Percentiles rank a stretch among this genome's conserved stretches.
phyloP scores from a whole-genome alignment of 2,797 vertebrate species.

The Amblyraja radiata region DNA sequence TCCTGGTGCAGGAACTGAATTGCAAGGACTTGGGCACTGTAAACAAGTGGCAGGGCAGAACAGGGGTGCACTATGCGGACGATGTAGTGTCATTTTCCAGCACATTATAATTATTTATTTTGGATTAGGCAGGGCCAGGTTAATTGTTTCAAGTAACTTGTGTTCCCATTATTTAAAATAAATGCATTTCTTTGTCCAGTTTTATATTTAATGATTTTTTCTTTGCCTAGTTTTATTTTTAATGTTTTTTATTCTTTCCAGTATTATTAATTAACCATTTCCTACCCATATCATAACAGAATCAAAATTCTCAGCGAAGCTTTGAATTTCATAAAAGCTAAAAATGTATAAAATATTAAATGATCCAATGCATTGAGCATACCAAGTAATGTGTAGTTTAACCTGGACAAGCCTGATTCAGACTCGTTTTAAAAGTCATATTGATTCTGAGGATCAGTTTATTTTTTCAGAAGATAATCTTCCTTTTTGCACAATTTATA shows the following conservation, averaged over 20 bases:
- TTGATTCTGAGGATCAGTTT: background rate
- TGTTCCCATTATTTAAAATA: background rate
- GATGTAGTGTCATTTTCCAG: background rate
- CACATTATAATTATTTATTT: background rate
- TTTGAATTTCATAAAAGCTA: background rate
- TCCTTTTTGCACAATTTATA: background rate
- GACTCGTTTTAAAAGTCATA: background rate
- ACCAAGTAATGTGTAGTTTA: background rate
- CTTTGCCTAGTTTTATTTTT: background rate
- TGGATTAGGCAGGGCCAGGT: background rate
- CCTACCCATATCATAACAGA: background rate
- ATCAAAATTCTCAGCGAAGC: background rate
- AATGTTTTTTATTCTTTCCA: background rate
- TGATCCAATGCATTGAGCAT: background rate
- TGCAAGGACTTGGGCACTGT: conserved; percentile 30
- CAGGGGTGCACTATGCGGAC: background rate
- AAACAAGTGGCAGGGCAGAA: conserved; percentile 32
- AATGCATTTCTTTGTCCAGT: background rate
- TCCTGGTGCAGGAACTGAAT: conserved; percentile 35
- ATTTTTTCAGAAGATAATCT: background rate
- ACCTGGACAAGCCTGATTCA: background rate
- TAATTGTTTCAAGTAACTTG: background rate
- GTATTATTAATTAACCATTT: background rate
- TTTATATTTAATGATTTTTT: background rate
- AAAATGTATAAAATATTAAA: conserved; percentile 12